Evolutionary conservation across 2,113 vertebrate genomes (phyloP).

Genomic region (Pungitius pungitius): DNA sequence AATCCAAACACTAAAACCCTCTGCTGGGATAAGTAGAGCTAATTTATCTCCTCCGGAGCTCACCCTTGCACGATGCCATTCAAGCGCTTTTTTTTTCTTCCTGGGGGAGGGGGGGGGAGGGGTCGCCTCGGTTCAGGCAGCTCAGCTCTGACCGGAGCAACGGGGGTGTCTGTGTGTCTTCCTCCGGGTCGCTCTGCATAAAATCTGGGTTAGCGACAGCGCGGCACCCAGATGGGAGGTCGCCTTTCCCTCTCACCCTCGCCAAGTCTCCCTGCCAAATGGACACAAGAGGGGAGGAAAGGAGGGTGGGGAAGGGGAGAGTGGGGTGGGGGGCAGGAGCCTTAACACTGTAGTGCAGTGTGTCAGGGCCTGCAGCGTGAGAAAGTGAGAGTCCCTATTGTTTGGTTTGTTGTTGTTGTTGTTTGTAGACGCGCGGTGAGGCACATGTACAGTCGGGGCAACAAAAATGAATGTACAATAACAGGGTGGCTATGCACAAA

Average conservation of each 20-base stretch:
- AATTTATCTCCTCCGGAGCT: not conserved
- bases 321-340: not conserved
- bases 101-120: too few species aligned
- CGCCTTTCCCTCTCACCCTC: constrained; percentile 63
- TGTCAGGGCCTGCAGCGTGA: constrained; percentile 57
- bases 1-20: not conserved
- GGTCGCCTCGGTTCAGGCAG: constrained; percentile 43
- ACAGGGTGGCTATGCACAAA: too few species aligned
- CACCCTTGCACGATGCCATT: constrained; percentile 10
- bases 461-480: too few species aligned
- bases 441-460: constrained; percentile 36
- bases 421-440: constrained; percentile 5
- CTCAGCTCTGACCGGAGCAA: constrained; percentile 49
- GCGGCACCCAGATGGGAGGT: constrained; percentile 65
- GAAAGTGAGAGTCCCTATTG: constrained; percentile 30
- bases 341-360: constrained; percentile 54
- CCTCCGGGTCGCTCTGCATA: constrained; percentile 70
- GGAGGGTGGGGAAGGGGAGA: not conserved
- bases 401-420: constrained; percentile 4
- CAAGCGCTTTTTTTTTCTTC: constrained; percentile 14
- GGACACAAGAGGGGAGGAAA: constrained; percentile 33
- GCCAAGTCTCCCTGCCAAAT: constrained; percentile 57
- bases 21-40: not conserved
- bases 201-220: constrained; percentile 70
- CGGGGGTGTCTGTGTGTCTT: constrained; percentile 52